These are phyloP conservation scores for Urocitellus parryii DNA, from an alignment of 2,113 vertebrate genomes.

Conservation along the genomic window DNA sequence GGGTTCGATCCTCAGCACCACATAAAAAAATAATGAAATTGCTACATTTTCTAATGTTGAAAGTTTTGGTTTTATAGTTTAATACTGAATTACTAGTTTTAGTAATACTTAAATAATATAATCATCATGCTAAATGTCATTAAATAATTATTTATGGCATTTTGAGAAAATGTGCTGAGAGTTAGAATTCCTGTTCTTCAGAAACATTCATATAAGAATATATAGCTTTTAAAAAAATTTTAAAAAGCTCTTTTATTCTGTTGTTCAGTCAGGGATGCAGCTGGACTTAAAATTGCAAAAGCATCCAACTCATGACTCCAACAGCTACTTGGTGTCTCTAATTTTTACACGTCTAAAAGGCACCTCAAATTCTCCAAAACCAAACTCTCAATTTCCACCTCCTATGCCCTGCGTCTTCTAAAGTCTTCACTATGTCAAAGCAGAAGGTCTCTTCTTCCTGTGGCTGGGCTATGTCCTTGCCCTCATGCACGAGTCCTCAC, in stretches of 20 bases:
- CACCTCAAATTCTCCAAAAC: neutral
- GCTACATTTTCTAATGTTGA: neutral
- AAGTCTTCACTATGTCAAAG: neutral
- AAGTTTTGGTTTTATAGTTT: neutral
- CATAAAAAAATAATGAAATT: neutral
- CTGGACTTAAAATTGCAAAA: neutral
- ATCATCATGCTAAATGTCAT: conserved; percentile 36
- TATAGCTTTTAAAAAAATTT: neutral
- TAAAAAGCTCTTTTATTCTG: neutral
- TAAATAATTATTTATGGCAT: neutral
- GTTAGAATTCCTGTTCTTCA: neutral
- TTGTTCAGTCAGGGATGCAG: neutral
- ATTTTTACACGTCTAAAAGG: neutral
- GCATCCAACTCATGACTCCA: neutral
- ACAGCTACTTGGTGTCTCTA: neutral
- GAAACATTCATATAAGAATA: neutral
- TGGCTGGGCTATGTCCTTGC: neutral
- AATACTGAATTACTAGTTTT: neutral
- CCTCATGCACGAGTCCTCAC: neutral
- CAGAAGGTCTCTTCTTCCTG: neutral
- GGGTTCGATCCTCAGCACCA: neutral
- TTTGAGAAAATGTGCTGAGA: conserved; percentile 40
- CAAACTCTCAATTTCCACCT: neutral
- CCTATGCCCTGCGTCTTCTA: neutral
- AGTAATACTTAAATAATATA: neutral